Evolutionary conservation across 2,113 vertebrate species (phyloP).

Genomic region (Parus major): DNA sequence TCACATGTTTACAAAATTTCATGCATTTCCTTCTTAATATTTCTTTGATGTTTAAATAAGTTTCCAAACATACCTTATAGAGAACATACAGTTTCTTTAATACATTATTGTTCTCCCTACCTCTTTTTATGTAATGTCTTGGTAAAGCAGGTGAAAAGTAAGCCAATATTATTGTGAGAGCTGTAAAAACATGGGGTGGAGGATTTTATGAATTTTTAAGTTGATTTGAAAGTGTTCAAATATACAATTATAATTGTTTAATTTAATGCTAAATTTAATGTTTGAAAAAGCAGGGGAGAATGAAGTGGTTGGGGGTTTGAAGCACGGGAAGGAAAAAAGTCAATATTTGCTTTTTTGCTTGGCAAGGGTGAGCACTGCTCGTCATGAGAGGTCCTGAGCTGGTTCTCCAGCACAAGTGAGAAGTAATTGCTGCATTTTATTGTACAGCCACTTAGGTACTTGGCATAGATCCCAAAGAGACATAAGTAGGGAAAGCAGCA

Average conservation of each 20-base stretch:
- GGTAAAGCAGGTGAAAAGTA: neutral
- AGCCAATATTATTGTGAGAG: neutral
- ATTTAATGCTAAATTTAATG: neutral
- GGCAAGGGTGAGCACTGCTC: neutral
- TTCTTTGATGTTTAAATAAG: neutral
- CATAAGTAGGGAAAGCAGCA: neutral
- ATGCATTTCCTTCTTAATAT: neutral
- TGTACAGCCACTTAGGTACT: neutral
- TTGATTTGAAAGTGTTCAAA: neutral
- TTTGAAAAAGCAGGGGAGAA: neutral
- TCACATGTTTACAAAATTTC: neutral
- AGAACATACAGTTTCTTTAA: neutral
- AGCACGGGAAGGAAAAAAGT: neutral
- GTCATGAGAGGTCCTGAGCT: neutral
- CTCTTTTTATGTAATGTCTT: neutral
- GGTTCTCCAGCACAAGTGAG: neutral
- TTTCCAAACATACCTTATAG: neutral
- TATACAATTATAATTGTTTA: neutral
- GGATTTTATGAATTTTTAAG: neutral
- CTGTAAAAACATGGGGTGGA: rapidly evolving
- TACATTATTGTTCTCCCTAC: neutral
- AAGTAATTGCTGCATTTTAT: neutral
- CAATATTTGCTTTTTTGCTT: neutral
- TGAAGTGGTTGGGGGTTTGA: neutral
- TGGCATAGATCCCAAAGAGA: neutral